phyloP scores from a whole-genome alignment of 2,888 invertebrate genomes.

The Ophion slaviceki region DNA sequence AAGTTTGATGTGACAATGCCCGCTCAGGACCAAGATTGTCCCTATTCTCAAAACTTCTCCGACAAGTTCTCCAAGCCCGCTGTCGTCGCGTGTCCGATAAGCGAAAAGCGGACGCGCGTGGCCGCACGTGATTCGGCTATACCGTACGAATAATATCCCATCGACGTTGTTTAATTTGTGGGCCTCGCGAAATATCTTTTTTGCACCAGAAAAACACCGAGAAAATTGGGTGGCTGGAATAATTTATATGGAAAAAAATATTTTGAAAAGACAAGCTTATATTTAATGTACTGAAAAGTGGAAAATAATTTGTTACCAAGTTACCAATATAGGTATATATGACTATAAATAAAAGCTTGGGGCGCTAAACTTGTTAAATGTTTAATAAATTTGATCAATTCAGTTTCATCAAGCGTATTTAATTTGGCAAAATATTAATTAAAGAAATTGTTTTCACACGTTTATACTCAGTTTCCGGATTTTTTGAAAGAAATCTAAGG shows the following conservation, averaged over 20 bases:
- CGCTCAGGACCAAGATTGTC: constrained; percentile 47
- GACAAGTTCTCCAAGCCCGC: constrained; percentile 49
- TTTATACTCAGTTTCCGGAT: no score
- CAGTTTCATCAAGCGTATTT: no score
- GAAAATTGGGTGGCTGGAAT: neutral
- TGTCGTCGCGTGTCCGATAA: constrained; percentile 45
- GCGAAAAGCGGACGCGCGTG: neutral
- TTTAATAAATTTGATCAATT: no score
- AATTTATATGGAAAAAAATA: neutral
- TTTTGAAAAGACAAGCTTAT: no score
- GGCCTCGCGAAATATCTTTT: neutral
- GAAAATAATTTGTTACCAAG: no score
- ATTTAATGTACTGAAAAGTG: no score
- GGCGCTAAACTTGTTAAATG: no score
- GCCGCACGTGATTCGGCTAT: constrained; percentile 29
- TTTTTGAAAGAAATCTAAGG: no score
- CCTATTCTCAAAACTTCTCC: constrained; percentile 53
- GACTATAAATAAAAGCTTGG: no score
- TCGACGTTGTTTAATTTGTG: neutral
- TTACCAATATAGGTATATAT: no score
- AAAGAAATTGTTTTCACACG: no score
- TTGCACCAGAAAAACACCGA: neutral
- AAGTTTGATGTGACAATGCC: constrained; percentile 62
- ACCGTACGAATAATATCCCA: constrained; percentile 44
- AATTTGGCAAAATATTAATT: no score